Conservation (phyloP, 2,113 vertebrate species). For the Myrmecophaga tridactyla region DNA sequence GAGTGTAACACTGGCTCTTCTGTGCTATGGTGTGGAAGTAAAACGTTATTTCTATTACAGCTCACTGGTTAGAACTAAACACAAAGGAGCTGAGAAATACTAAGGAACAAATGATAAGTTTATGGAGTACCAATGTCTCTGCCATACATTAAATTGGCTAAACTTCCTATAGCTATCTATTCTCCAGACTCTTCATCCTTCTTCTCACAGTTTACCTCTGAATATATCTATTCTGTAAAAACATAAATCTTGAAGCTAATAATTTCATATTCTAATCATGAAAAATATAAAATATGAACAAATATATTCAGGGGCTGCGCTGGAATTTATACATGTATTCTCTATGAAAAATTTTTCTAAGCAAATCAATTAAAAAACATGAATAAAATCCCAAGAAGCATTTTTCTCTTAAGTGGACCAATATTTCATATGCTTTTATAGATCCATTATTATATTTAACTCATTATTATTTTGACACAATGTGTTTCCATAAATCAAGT, state of each 20-base stretch:
- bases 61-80: background rate
- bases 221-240: background rate
- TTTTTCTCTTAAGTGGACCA: slow-evolving; percentile 1
- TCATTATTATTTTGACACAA: background rate
- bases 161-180: background rate
- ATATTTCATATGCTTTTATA: background rate
- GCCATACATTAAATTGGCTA: background rate
- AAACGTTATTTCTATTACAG: background rate
- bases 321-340: background rate
- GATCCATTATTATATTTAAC: background rate
- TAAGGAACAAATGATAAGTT: background rate
- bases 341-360: background rate
- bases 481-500: slow-evolving; percentile 5
- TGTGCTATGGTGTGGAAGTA: background rate
- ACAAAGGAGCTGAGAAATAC: background rate
- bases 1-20: background rate
- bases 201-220: background rate
- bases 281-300: background rate
- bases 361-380: background rate
- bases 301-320: background rate
- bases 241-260: background rate
- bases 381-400: background rate
- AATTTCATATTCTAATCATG: background rate
- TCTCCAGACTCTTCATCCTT: background rate
- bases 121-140: background rate